A percentile compares a stretch with the other conserved stretches of the same genome.
These are phyloP conservation scores for Nannobrachium achirus DNA, from an alignment of 2,113 vertebrate species.

Conservation along the genomic window DNA sequence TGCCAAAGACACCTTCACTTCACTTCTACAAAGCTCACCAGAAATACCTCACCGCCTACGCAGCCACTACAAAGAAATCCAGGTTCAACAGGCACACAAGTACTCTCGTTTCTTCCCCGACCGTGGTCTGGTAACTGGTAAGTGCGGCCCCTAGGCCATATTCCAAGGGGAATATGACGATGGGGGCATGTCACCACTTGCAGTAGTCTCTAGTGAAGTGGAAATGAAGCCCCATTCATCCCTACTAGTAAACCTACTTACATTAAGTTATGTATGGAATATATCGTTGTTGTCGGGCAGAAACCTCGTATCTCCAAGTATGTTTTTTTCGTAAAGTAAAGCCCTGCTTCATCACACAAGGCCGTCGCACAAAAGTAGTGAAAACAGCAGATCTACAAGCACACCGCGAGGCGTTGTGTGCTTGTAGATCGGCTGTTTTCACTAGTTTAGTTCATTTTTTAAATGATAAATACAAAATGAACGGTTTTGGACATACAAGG, in stretches of 20 bases:
- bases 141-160: constrained; percentile 12
- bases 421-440: too few relatives aligned
- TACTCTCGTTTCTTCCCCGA: constrained; percentile 2
- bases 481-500: too few relatives aligned
- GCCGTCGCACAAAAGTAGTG: too few relatives aligned
- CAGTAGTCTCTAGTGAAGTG: neutral
- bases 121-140: constrained; percentile 11
- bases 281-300: too few relatives aligned
- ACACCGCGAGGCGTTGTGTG: too few relatives aligned
- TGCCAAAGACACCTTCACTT: constrained; percentile 27
- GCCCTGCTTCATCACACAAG: too few relatives aligned
- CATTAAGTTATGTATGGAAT: neutral
- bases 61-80: constrained; percentile 13
- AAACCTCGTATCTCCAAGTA: too few relatives aligned
- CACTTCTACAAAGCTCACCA: constrained; percentile 28
- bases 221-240: neutral
- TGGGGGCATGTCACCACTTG: neutral
- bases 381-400: too few relatives aligned
- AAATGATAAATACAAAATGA: too few relatives aligned
- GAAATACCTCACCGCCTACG: constrained; percentile 31
- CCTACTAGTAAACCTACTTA: neutral
- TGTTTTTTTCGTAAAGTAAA: too few relatives aligned
- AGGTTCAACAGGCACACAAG: constrained; percentile 25
- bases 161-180: neutral
- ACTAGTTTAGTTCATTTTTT: too few relatives aligned